phyloP scores from a whole-genome alignment of 2,797 vertebrate species.

The Tangara arthus region DNA sequence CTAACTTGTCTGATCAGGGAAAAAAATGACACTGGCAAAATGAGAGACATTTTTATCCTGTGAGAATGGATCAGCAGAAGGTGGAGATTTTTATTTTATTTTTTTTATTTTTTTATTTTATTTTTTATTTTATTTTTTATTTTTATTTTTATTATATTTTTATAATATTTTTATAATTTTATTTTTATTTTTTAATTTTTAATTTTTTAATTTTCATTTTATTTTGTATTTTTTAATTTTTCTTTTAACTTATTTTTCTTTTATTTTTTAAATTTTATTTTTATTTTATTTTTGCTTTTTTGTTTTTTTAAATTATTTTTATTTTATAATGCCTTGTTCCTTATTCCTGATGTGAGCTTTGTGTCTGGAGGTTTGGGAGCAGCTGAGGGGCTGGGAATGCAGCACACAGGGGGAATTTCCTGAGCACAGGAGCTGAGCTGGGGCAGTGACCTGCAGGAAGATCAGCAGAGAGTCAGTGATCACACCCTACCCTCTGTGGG shows the following conservation, averaged over 20 bases:
- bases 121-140: too few species aligned
- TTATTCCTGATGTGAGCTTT: not conserved
- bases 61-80: not conserved
- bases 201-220: too few species aligned
- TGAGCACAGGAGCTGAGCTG: not conserved
- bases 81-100: not conserved
- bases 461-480: not conserved
- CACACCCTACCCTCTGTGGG: accelerated
- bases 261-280: too few species aligned
- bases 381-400: not conserved
- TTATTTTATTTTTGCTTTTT: too few species aligned
- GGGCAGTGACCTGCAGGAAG: not conserved
- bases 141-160: too few species aligned
- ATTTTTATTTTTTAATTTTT: too few species aligned
- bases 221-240: too few species aligned
- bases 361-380: not conserved
- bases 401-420: not conserved
- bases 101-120: too few species aligned
- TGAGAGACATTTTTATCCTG: not conserved
- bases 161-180: too few species aligned
- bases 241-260: too few species aligned
- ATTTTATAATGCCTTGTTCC: not conserved
- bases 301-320: too few species aligned
- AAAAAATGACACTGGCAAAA: not conserved
- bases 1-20: not conserved